These are phyloP conservation scores for Zaprionus tsacasi DNA, from an alignment of 1,140 invertebrate species.

Conservation along the genomic window DNA sequence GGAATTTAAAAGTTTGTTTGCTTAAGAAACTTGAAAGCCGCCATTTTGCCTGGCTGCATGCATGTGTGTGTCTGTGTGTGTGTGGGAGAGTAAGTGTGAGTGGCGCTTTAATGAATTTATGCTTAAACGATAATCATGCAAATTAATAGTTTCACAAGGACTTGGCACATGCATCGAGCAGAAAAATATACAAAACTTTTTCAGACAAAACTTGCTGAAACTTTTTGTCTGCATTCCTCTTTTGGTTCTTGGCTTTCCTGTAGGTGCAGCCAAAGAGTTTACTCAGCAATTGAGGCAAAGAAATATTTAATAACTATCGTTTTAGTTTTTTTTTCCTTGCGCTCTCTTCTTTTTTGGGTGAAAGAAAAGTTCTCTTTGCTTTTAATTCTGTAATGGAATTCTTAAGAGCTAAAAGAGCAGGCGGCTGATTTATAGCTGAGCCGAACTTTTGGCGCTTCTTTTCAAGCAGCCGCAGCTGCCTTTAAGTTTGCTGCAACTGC, in stretches of 20 bases:
- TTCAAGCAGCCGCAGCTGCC: conserved; percentile 45
- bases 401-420: conserved; percentile 42
- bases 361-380: conserved; percentile 66
- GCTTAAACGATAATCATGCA: conserved; percentile 69
- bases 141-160: conserved; percentile 67
- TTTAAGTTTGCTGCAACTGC: conserved; percentile 60
- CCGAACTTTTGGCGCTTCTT: conserved; percentile 49
- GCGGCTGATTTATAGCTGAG: conserved; percentile 58
- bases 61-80: conserved; percentile 6
- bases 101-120: conserved; percentile 63
- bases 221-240: conserved; percentile 41
- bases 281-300: conserved; percentile 67
- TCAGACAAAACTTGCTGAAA: conserved; percentile 31
- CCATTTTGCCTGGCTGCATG: conserved; percentile 30
- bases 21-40: conserved; percentile 42
- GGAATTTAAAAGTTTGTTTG: conserved; percentile 82
- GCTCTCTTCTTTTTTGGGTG: conserved; percentile 2
- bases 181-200: conserved; percentile 46
- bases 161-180: conserved; percentile 35
- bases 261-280: conserved; percentile 69
- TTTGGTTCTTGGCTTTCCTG: conserved; percentile 32
- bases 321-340: conserved; percentile 26
- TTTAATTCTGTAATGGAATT: conserved; percentile 80
- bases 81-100: conserved; percentile 29
- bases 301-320: conserved; percentile 80